Evolutionary conservation across 2,797 vertebrate species (phyloP), one percentile per base, ranked within the genome.

Genomic region (Amniataba percoides): DNA sequence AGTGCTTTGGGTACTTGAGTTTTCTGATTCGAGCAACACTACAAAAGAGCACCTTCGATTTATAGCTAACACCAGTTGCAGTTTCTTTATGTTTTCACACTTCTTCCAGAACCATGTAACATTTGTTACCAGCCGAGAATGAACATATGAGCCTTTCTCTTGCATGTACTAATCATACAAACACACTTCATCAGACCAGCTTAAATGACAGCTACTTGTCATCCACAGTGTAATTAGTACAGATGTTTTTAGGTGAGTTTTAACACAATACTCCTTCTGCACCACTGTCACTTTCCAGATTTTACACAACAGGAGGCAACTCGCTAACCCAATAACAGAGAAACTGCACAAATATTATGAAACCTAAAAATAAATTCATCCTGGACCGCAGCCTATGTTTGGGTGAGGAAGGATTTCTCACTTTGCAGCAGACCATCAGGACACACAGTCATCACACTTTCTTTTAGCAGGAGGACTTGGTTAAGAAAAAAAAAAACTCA

Each of bases 301-400:
- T 75, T 71, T 51, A 53, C 61, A 76, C 56, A 71, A 69, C 72
- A 69, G 11, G 55, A 76, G 71, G 31, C 55, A 64, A 36, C 58
- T 74, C 66, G n/a, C 34, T 69, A 56, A 52, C 65, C 31, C 55
- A 78, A 65, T 56, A 79, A 72, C 18, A 71, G 60, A 86, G 51
- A 74, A 74, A 77, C 68, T 40, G 74, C 66, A 82, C 55, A 84
- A 77, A 84, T 80, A 66, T 82, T 86, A 71, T 78, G 34, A 78
- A 74, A 81, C 58, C 83, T 85, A 87, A 87, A 85, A 87, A 84
- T 86, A 87, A 85, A 86, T 53, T 10, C 9, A 42, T 71, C 39
- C 71, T 91, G 86, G 85, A 88, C 74, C 39, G 51, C 77, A 70
- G 84, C 77, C 79, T 71, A 21, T 91, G 84, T 86, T 90, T 83